These are phyloP conservation scores for Pterocles burchelli DNA, from an alignment of 2,113 vertebrate genomes.

Conservation along the genomic window DNA sequence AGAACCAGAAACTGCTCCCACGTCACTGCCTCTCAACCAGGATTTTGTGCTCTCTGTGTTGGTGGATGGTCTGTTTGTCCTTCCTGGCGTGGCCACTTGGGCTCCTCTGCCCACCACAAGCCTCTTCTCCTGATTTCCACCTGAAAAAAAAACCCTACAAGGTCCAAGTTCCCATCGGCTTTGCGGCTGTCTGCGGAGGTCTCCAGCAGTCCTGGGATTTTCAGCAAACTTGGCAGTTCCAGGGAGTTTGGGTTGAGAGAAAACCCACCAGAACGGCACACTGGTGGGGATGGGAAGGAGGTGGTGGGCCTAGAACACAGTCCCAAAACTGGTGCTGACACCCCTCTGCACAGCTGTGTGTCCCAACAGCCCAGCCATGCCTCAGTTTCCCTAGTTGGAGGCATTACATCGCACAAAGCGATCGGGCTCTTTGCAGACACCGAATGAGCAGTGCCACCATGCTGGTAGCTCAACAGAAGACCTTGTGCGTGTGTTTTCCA, in stretches of 20 bases:
- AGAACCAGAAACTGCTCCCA: neutral
- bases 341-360: neutral
- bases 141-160: neutral
- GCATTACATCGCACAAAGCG: neutral
- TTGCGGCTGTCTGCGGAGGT: fast-evolving
- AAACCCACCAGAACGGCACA: neutral
- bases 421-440: neutral
- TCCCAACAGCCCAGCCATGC: neutral
- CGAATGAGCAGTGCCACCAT: fast-evolving
- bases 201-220: neutral
- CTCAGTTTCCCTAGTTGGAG: neutral
- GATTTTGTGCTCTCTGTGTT: neutral
- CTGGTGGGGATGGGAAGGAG: neutral
- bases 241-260: neutral
- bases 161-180: neutral
- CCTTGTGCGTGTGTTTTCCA: neutral
- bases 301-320: neutral
- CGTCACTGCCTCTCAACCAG: neutral
- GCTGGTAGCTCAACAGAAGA: neutral
- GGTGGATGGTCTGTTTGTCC: neutral
- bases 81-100: fast-evolving
- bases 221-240: neutral
- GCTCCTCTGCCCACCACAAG: neutral
- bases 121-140: neutral
- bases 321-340: neutral